Percentiles rank a stretch among this genome's conserved stretches.
Conservation (phyloP, 2,797 vertebrate genomes). For the Aythya fuligula region DNA sequence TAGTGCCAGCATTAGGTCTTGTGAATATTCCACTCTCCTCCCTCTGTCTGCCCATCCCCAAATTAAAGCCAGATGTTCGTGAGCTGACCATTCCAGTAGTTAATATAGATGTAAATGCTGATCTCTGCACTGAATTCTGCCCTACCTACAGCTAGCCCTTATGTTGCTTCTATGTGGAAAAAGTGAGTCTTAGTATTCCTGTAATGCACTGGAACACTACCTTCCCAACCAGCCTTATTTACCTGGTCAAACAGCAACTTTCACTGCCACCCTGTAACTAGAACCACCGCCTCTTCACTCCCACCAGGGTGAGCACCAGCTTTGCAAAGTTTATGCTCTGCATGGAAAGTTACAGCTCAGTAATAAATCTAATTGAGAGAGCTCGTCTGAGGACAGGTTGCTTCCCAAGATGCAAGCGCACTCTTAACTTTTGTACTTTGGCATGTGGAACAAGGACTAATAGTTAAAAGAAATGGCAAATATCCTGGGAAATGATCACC, state of each 20-base stretch:
- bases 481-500: slow-evolving; percentile 15
- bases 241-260: neutral
- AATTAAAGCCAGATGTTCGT: neutral
- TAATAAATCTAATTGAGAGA: neutral
- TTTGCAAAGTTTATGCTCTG: neutral
- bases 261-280: neutral
- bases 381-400: neutral
- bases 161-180: neutral
- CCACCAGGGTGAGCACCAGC: neutral
- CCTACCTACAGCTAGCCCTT: neutral
- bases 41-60: neutral
- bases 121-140: neutral
- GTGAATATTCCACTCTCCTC: neutral
- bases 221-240: neutral
- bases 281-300: neutral
- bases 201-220: neutral
- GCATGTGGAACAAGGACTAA: neutral
- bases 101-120: neutral
- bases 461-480: slow-evolving; percentile 25
- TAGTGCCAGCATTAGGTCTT: neutral
- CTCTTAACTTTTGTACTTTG: neutral
- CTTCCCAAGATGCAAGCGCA: neutral
- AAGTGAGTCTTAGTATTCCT: neutral
- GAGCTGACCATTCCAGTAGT: neutral
- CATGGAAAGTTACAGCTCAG: neutral